These are phyloP conservation scores for Taphrorychus bicolor DNA, from an alignment of 2,888 invertebrate genomes.

Conservation along the genomic window DNA sequence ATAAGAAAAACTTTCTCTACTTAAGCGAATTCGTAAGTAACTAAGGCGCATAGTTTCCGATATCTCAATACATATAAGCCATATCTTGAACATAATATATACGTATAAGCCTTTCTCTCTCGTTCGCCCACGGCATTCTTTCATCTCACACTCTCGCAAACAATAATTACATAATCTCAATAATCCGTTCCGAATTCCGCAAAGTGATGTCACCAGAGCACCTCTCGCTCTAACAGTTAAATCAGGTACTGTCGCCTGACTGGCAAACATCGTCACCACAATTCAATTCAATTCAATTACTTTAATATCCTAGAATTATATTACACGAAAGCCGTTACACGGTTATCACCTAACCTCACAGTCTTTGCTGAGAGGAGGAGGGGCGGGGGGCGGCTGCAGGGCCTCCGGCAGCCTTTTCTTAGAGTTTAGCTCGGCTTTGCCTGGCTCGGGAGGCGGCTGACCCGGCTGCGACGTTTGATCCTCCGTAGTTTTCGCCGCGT, in stretches of 20 bases:
- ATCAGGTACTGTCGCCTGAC: constrained; percentile 25
- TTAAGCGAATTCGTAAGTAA: no score
- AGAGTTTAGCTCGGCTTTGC: constrained; percentile 43
- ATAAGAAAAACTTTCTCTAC: no score
- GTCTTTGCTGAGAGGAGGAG: constrained; percentile 77
- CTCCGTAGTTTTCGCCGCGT: constrained; percentile 53
- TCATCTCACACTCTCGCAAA: neutral
- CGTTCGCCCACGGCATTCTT: no score
- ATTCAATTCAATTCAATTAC: constrained; percentile 22
- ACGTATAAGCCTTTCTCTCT: no score
- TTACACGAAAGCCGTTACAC: constrained; percentile 46
- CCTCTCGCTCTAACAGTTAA: neutral
- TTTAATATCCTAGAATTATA: constrained; percentile 24
- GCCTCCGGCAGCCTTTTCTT: constrained; percentile 46
- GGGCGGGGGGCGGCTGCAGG: constrained; percentile 52
- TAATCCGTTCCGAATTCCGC: constrained; percentile 26
- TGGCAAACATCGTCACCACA: constrained; percentile 19
- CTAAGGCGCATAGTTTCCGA: no score
- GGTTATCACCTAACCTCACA: constrained; percentile 88
- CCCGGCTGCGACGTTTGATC: constrained; percentile 52
- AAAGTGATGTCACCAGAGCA: constrained; percentile 20
- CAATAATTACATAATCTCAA: constrained; percentile 24
- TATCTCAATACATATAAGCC: no score
- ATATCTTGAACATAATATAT: neutral
- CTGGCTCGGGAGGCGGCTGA: constrained; percentile 51